These are phyloP conservation scores for Pogonophryne albipinna DNA, from an alignment of 2,797 vertebrate genomes.

Conservation along the genomic window DNA sequence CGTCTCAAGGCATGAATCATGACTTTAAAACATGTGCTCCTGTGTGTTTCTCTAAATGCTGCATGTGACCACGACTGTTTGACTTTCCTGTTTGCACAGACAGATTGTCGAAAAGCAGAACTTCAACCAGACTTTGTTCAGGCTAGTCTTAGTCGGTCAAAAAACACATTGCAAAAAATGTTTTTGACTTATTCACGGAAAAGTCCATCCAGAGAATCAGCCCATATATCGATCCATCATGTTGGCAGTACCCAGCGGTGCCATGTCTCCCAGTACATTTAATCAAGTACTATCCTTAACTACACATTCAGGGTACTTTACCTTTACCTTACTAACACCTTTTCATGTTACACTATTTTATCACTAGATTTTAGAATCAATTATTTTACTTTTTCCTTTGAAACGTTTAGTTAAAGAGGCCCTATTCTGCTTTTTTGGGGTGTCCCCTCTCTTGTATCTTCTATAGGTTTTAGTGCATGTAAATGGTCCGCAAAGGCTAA, in stretches of 20 bases:
- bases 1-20: constrained; percentile 9
- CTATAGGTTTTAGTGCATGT: too few species aligned
- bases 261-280: background rate
- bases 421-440: too few species aligned
- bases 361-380: too few species aligned
- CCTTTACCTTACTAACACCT: too few species aligned
- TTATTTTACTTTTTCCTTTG: too few species aligned
- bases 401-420: too few species aligned
- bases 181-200: constrained; percentile 30
- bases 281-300: too few species aligned
- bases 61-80: background rate
- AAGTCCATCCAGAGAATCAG: constrained; percentile 12
- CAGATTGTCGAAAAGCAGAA: constrained; percentile 12
- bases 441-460: too few species aligned
- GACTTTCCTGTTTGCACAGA: constrained; percentile 41
- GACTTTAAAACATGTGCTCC: background rate
- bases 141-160: constrained; percentile 57
- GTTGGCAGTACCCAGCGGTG: background rate
- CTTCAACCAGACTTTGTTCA: constrained; percentile 35
- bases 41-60: background rate
- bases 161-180: constrained; percentile 33
- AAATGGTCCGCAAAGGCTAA: too few species aligned
- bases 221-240: background rate
- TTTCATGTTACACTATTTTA: too few species aligned
- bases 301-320: too few species aligned